These are phyloP conservation scores for Meloidogyne exigua DNA, from an alignment of 1,140 invertebrate genomes.

Conservation along the genomic window DNA sequence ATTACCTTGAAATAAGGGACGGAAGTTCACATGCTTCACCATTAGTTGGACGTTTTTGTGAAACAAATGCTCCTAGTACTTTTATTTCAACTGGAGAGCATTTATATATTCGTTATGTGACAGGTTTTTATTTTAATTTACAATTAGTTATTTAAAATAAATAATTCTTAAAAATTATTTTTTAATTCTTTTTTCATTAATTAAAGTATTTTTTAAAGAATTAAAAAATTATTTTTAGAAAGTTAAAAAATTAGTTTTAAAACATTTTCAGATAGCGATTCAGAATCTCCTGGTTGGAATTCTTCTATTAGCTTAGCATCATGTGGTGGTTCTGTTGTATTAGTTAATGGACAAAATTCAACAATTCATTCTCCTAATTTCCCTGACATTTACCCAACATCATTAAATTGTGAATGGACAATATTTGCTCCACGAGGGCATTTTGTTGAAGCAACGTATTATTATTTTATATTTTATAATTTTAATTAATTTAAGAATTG, in stretches of 20 bases:
- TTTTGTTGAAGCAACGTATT: conserved; percentile 54
- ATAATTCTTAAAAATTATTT: too few species aligned
- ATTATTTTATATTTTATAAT: neutral
- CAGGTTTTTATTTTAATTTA: conserved; percentile 5
- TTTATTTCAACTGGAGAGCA: conserved; percentile 56
- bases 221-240: too few species aligned
- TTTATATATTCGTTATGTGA: conserved; percentile 51
- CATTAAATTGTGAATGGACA: conserved; percentile 53
- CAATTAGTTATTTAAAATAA: too few species aligned
- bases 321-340: conserved; percentile 55
- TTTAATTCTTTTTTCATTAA: too few species aligned
- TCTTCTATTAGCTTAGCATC: conserved; percentile 50
- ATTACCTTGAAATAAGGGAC: conserved; percentile 57
- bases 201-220: too few species aligned
- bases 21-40: conserved; percentile 46
- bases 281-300: conserved; percentile 45
- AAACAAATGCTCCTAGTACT: conserved; percentile 43
- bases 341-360: conserved; percentile 35
- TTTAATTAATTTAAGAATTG: conserved; percentile 8
- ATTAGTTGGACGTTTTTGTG: conserved; percentile 52
- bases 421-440: conserved; percentile 54
- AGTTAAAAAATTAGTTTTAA: too few species aligned
- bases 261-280: conserved; percentile 5
- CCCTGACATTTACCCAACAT: conserved; percentile 49
- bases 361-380: conserved; percentile 50